Conservation (phyloP, 2,888 invertebrate genomes). For the Apeira syringaria region DNA sequence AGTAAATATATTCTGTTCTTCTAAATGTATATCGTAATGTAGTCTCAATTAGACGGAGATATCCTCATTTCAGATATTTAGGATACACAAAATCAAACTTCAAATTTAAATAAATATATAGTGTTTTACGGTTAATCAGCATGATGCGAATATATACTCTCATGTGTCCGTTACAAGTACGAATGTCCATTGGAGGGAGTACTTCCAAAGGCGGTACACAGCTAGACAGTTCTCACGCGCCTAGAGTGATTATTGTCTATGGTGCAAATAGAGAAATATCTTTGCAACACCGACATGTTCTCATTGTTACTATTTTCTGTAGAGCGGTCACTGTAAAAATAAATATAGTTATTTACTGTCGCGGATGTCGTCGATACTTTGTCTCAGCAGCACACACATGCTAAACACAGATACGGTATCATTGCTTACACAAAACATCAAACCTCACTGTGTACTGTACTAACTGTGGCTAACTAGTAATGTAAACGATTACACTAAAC, state of each 20-base stretch:
- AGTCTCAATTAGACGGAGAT: slow-evolving; percentile 3
- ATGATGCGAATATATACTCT: slow-evolving; percentile 11
- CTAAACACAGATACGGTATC: slow-evolving; percentile 29
- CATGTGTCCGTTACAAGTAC: slow-evolving; percentile 25
- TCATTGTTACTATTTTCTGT: slow-evolving; percentile 77
- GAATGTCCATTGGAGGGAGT: slow-evolving; percentile 32
- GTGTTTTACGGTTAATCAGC: slow-evolving; percentile 11
- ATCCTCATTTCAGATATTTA: slow-evolving; percentile 2
- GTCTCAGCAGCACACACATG: slow-evolving; percentile 50
- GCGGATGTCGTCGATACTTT: slow-evolving; percentile 41
- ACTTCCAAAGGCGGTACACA: slow-evolving; percentile 45
- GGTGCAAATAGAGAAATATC: slow-evolving; percentile 75
- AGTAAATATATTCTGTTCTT: neutral
- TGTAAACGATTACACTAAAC: neutral
- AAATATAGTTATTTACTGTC: slow-evolving; percentile 77
- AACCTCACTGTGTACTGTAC: neutral
- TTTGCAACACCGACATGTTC: slow-evolving; percentile 77
- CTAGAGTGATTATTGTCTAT: slow-evolving; percentile 71
- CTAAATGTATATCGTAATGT: slow-evolving; percentile 3
- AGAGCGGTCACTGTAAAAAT: slow-evolving; percentile 81
- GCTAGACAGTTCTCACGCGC: slow-evolving; percentile 61
- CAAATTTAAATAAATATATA: slow-evolving; percentile 1
- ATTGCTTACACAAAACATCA: neutral
- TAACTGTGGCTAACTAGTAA: slow-evolving; percentile 11
- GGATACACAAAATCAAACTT: slow-evolving; percentile 9